These are phyloP conservation scores for Merluccius polli DNA, from an alignment of 2,797 vertebrate genomes.

Conservation along the genomic window DNA sequence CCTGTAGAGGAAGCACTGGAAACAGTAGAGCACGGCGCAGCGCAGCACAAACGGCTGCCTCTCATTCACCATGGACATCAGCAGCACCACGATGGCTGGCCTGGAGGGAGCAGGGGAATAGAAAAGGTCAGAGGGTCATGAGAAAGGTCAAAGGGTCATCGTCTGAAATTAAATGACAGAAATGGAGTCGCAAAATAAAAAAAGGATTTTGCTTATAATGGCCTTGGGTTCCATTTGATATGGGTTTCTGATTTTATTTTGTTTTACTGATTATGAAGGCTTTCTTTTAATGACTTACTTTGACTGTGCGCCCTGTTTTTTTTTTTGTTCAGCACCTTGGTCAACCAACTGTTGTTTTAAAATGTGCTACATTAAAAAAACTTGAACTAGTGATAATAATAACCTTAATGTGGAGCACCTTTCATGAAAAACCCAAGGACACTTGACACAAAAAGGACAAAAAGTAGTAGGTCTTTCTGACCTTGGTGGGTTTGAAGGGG, in stretches of 20 bases:
- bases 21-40: slow-evolving; percentile 97
- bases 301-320: too few relatives aligned
- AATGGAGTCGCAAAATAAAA: background rate
- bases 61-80: slow-evolving; percentile 99
- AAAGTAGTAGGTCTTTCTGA: slow-evolving; percentile 44
- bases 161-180: background rate
- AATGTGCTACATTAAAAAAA: background rate
- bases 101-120: slow-evolving; percentile 60
- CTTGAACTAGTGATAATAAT: background rate
- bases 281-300: background rate
- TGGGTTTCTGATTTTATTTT: too few relatives aligned
- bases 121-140: too few relatives aligned
- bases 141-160: background rate
- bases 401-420: background rate
- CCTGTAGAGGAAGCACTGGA: slow-evolving; percentile 97
- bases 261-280: background rate
- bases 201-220: too few relatives aligned
- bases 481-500: slow-evolving; percentile 96
- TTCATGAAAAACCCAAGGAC: background rate
- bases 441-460: background rate
- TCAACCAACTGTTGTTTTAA: background rate
- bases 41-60: slow-evolving; percentile 95
- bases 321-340: background rate
- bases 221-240: too few relatives aligned
- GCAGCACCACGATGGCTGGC: slow-evolving; percentile 94